Base-by-base conservation (phyloP, 2,888 invertebrate species). In the Seira ritae region DNA sequence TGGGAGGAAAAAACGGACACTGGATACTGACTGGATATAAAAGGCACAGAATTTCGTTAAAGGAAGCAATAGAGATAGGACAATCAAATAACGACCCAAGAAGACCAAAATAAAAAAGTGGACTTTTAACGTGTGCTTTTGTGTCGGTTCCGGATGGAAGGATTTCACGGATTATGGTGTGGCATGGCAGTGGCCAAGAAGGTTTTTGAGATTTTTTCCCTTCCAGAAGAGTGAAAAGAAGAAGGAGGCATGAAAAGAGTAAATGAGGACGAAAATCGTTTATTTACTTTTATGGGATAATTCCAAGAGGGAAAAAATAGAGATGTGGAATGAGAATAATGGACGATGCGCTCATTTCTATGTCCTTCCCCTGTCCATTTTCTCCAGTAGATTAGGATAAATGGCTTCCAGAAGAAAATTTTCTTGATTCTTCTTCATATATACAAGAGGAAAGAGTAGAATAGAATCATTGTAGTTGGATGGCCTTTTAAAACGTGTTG, bases 311-410 rank as follows among this genome's bases (percentile, higher is more conserved):
- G 50, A 50, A n/a, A 42, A 50, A 50, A 50, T 50, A 50, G 17
- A 50, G 50, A 50, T 50, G 50, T 67, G 66, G 23, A 22, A 66
- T 66, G 66, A 20, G 22, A 19, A 24, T 67, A 23, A 67, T 67
- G 20, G 37, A 31, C 17, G 68, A 50, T 50, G 50, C 50, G 50
- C 50, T 50, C 50, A 50, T 50, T 50, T n/a, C 50, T 65, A 6
- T 22, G 65, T 70, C 55, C 50, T 76, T 68, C 42, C 20, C 23
- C 62, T 20, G 46, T 46, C 20, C 70, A 50, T 24, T 62, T 70
- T 60, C 77, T 19, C 15, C 42, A 37, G 19, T 12, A 65, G 65
- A 65, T 50, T 50, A 50, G 50, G 50, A 50, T 50, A 50, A 50
- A 50, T 50, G 50, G 50, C 50, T 50, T 31, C 2, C 1, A n/a